Evolutionary conservation across 1,140 invertebrate genomes (phyloP).

Genomic region (Drosophila triauraria): DNA sequence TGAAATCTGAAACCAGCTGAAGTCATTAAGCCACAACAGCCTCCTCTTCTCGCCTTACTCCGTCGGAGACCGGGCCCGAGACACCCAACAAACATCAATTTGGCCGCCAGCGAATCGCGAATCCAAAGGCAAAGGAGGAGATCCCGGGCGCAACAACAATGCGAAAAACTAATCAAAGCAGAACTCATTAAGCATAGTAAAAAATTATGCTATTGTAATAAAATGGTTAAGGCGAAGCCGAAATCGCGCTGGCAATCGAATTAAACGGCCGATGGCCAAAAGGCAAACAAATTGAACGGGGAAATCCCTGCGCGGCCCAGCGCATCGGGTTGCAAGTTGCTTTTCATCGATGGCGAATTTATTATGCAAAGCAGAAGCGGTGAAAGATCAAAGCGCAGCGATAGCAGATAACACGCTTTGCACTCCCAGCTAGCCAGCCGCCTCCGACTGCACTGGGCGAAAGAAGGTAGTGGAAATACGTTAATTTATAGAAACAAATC

Average conservation of each 20-base stretch:
- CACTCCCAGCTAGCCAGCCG: slow-evolving; percentile 18
- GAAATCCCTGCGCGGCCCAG: slow-evolving; percentile 62
- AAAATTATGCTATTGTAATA: slow-evolving; percentile 83
- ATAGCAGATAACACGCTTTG: slow-evolving; percentile 78
- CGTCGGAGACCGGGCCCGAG: slow-evolving; percentile 33
- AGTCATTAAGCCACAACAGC: slow-evolving; percentile 18
- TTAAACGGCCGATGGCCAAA: slow-evolving; percentile 77
- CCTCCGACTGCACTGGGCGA: slow-evolving; percentile 8
- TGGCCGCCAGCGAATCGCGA: slow-evolving; percentile 40
- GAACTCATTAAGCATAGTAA: slow-evolving; percentile 83
- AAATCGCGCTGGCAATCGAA: slow-evolving; percentile 81
- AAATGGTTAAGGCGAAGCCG: slow-evolving; percentile 73
- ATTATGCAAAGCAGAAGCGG: slow-evolving; percentile 84
- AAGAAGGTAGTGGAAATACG: background rate
- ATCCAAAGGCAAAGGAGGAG: slow-evolving; percentile 19
- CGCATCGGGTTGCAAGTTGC: slow-evolving; percentile 69
- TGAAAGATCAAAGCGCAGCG: slow-evolving; percentile 82
- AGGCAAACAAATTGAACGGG: slow-evolving; percentile 81
- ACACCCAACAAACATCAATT: slow-evolving; percentile 74
- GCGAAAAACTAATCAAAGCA: slow-evolving; percentile 81
- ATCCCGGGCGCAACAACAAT: slow-evolving; percentile 49
- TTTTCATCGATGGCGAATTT: slow-evolving; percentile 83
- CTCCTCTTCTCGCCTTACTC: background rate
- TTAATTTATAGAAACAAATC: too few relatives aligned
- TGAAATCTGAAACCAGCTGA: slow-evolving; percentile 24